These are phyloP conservation scores for Otolemur garnettii DNA, from an alignment of 2,113 vertebrate genomes.

Conservation along the genomic window DNA sequence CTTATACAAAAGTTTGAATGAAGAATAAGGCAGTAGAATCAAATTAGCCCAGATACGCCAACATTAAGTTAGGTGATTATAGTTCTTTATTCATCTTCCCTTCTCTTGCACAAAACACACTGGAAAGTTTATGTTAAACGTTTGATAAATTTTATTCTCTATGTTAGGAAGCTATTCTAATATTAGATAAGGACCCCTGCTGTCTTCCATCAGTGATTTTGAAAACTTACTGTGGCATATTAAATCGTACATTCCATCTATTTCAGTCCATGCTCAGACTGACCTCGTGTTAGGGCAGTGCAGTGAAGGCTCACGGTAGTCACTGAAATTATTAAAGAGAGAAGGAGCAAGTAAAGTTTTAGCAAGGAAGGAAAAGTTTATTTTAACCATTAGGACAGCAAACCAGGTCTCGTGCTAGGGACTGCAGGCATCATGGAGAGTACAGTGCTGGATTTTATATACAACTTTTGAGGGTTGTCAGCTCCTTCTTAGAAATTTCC, in stretches of 20 bases:
- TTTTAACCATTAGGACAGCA: too few species aligned
- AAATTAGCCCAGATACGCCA: neutral
- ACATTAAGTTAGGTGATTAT: neutral
- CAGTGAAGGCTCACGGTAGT: too few species aligned
- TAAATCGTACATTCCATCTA: neutral
- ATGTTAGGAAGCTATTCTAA: neutral
- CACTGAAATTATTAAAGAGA: too few species aligned
- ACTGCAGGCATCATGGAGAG: too few species aligned
- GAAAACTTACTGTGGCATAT: neutral
- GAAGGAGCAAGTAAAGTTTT: too few species aligned
- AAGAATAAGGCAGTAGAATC: neutral
- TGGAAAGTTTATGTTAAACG: neutral
- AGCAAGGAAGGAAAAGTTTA: too few species aligned
- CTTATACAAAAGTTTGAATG: neutral
- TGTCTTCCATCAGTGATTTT: slow-evolving; percentile 11
- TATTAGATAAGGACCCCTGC: neutral
- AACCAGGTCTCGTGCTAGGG: too few species aligned
- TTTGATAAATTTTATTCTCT: neutral
- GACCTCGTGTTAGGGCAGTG: neutral
- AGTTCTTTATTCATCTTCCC: neutral
- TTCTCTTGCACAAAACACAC: neutral
- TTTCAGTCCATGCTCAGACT: slow-evolving; percentile 44
- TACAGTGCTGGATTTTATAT: too few species aligned
- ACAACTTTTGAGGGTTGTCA: too few species aligned
- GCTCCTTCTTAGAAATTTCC: too few species aligned